phyloP scores from a whole-genome alignment of 2,113 vertebrate species.

The Speoplatyrhinus poulsoni region DNA sequence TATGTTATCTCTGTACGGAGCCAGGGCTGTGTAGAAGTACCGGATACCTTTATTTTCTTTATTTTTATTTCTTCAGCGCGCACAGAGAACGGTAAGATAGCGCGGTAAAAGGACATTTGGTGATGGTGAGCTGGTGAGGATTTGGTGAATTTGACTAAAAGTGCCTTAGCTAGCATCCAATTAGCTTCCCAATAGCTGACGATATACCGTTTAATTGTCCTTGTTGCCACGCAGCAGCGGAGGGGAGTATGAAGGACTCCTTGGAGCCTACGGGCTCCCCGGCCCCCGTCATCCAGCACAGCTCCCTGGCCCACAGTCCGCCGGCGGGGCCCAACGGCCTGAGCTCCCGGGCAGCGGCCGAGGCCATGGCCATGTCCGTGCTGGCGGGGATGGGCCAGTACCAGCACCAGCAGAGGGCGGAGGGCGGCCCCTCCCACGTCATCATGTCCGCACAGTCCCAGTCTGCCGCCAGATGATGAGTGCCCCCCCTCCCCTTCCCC shows the following conservation, averaged over 20 bases:
- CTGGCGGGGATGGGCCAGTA: conserved; percentile 92
- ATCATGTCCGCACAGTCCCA: conserved; percentile 92
- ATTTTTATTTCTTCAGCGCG: too few species aligned
- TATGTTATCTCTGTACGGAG: too few species aligned
- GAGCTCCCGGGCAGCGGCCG: conserved; percentile 88
- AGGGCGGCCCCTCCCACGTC: conserved; percentile 75
- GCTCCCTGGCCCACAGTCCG: conserved; percentile 80
- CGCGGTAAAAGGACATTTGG: too few species aligned
- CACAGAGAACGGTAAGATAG: too few species aligned
- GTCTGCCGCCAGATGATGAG: conserved; percentile 95
- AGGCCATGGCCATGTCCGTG: conserved; percentile 94
- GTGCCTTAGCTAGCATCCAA: too few species aligned
- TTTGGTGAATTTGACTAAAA: too few species aligned
- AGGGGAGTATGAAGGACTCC: conserved; percentile 89
- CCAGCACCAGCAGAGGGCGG: conserved; percentile 84
- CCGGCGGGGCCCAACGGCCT: conserved; percentile 84
- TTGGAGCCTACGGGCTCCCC: conserved; percentile 89
- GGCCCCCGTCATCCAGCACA: conserved; percentile 91
- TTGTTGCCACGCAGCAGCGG: conserved; percentile 70
- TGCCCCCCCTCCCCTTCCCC: conserved; percentile 1
- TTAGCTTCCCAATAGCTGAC: too few species aligned
- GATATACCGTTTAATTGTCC: not conserved
- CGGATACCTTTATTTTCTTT: too few species aligned
- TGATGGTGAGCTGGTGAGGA: too few species aligned
- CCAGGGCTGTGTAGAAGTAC: too few species aligned